These are phyloP conservation scores for Heteromurus nitidus DNA, from an alignment of 2,888 invertebrate species.

Conservation along the genomic window DNA sequence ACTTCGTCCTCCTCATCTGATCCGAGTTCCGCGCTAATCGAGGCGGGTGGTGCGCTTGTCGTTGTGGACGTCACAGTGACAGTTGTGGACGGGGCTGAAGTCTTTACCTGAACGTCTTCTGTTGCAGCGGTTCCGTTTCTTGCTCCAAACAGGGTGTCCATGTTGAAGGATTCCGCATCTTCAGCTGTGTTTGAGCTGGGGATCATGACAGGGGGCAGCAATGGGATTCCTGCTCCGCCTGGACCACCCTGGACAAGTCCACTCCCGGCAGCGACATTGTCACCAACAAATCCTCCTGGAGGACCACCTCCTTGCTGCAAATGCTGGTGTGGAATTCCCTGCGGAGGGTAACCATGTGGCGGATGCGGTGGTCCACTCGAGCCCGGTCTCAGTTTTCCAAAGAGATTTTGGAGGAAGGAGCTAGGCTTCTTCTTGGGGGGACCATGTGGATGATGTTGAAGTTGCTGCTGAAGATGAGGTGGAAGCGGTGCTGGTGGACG, in stretches of 20 bases:
- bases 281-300: background rate
- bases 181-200: background rate
- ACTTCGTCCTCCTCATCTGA: conserved; percentile 69
- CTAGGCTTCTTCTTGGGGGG: conserved; percentile 57
- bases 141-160: conserved; percentile 61
- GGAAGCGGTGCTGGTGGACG: conserved; percentile 23
- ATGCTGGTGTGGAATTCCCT: conserved; percentile 5
- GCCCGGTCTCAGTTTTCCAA: conserved; percentile 55
- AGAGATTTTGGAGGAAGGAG: conserved; percentile 55
- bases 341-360: conserved; percentile 12
- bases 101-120: background rate
- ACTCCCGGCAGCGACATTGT: conserved; percentile 27
- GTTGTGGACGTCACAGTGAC: background rate
- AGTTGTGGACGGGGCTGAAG: background rate
- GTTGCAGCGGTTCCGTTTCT: conserved; percentile 50
- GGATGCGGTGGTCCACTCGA: conserved; percentile 11
- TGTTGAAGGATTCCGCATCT: conserved; percentile 39
- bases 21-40: conserved; percentile 41
- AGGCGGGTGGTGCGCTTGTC: background rate
- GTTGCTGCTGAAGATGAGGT: conserved; percentile 30
- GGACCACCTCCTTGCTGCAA: conserved; percentile 13
- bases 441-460: conserved; percentile 18
- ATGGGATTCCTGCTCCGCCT: conserved; percentile 21
- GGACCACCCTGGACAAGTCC: conserved; percentile 5
- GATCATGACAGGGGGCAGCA: conserved; percentile 53